A percentile compares a stretch with the other conserved stretches of the same genome.
Conservation (phyloP, 1,140 invertebrate genomes). For the Panagrolaimus sp. region DNA sequence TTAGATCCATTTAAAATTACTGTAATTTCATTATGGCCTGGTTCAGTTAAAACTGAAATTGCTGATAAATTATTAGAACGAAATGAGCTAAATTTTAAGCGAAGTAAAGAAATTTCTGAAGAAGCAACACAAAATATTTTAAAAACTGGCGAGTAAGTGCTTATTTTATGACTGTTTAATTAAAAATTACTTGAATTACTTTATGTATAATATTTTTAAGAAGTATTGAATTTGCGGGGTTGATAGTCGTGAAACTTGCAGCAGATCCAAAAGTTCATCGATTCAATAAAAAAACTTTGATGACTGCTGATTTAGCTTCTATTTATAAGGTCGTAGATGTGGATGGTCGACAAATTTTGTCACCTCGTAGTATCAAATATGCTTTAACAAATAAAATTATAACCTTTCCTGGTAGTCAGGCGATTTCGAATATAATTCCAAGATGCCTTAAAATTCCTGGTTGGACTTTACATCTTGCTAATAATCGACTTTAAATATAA, state of each 20-base stretch:
- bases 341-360: conserved; percentile 26
- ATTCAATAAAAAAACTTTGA: conserved; percentile 31
- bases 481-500: background rate
- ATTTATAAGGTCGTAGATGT: conserved; percentile 31
- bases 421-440: background rate
- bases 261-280: conserved; percentile 20
- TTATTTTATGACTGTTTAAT: too few relatives aligned
- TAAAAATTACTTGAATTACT: too few relatives aligned
- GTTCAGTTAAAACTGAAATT: conserved; percentile 60
- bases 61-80: background rate
- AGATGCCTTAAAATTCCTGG: background rate
- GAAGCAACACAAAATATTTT: background rate
- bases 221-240: conserved; percentile 35
- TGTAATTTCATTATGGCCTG: conserved; percentile 61
- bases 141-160: conserved; percentile 14
- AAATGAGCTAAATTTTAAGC: background rate
- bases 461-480: background rate
- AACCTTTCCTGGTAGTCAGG: background rate
- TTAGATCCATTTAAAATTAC: conserved; percentile 59
- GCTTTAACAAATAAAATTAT: background rate
- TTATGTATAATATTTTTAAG: too few relatives aligned
- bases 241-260: conserved; percentile 32
- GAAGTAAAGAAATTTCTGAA: background rate
- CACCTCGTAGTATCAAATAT: background rate
- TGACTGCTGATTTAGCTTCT: conserved; percentile 32